These are phyloP conservation scores for Orius insidiosus DNA, from an alignment of 1,140 invertebrate species.

Conservation along the genomic window DNA sequence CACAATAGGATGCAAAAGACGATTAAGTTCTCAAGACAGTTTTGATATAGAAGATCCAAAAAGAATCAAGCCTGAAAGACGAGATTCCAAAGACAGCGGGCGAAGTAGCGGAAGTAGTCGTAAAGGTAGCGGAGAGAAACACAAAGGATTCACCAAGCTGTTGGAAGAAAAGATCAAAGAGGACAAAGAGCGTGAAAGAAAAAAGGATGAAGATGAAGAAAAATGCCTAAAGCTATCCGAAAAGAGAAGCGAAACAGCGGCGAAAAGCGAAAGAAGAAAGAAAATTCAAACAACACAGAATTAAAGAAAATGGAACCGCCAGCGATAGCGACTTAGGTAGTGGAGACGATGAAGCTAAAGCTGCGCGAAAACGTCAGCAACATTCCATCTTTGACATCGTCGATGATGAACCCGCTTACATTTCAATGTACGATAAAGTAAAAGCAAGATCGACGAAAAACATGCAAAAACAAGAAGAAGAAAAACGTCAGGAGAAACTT, in stretches of 20 bases:
- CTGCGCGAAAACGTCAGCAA: slow-evolving; percentile 41
- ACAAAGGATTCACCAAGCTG: slow-evolving; percentile 31
- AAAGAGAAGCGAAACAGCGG: slow-evolving; percentile 20
- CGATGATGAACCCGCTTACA: slow-evolving; percentile 76
- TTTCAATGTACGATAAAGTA: slow-evolving; percentile 97
- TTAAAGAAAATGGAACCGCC: slow-evolving; percentile 21
- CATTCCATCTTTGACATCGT: slow-evolving; percentile 85
- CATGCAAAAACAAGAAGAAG: slow-evolving; percentile 78
- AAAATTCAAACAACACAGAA: slow-evolving; percentile 20
- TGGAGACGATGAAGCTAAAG: slow-evolving; percentile 46
- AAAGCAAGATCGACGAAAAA: slow-evolving; percentile 86
- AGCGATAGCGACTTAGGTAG: slow-evolving; percentile 30
- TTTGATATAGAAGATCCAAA: slow-evolving; percentile 52
- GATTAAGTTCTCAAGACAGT: slow-evolving; percentile 58
- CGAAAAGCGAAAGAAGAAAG: slow-evolving; percentile 20
- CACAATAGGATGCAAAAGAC: slow-evolving; percentile 46
- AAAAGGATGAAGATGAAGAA: slow-evolving; percentile 18
- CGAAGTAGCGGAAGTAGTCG: slow-evolving; percentile 19
- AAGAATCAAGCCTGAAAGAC: slow-evolving; percentile 44
- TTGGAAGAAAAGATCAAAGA: slow-evolving; percentile 36
- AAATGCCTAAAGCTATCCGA: slow-evolving; percentile 12
- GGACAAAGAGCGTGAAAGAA: slow-evolving; percentile 28
- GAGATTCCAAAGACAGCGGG: slow-evolving; percentile 51
- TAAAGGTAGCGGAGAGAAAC: slow-evolving; percentile 23
- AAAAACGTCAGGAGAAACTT: slow-evolving; percentile 67